Evolutionary conservation across 1,140 invertebrate species (phyloP), one percentile per base, ranked within the genome.

Genomic region (Drosophila pruinosa): DNA sequence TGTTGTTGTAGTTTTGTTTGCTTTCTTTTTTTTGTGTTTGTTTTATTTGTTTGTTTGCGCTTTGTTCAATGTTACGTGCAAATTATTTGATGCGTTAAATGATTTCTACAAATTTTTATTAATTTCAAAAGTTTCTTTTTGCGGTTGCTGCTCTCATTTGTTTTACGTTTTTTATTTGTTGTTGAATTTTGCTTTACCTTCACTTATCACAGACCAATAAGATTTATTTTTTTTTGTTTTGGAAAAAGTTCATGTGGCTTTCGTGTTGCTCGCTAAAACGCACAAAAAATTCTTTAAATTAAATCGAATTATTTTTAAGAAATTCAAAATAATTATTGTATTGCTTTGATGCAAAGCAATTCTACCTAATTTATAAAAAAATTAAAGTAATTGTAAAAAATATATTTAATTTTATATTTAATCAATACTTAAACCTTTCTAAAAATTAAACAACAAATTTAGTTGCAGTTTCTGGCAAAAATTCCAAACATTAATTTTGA

Each of bases 201-300:
- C 89, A 85, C 76, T 88, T 90, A 90, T 90, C 89, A 90, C 89
- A 90, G 89, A 89, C 89, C 89, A 90, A 90, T 86, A 76, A 76
- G 83, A 78, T 59, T 78, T 70, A 50, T 65, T 69, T 57, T 50
- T 8, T 12, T 48, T 26, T 14, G 45, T 24, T 41, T 56, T 78
- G 39, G 43, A 61, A 65, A 83, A 78, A 68, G 75, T 78, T 83
- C 50, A 69, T 78, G 64, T 72, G 65, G 75, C 65, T 67, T 77
- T 73, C 28, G 5, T 54, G 59, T 75, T 52, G 12, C 10, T 47
- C 26, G 63, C 53, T 58, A 58, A 58, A 58, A 67, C 31, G 22
- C 22, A 63, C 14, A 48, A 41, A 24, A 39, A 17, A 48, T 17
- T 48, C 45, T 28, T 15, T 5, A 28, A 48, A 28, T 48, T 48